Evolutionary conservation across 2,888 invertebrate genomes (phyloP), one percentile per base, ranked within the genome.

Genomic region (Cephonodes hylas): DNA sequence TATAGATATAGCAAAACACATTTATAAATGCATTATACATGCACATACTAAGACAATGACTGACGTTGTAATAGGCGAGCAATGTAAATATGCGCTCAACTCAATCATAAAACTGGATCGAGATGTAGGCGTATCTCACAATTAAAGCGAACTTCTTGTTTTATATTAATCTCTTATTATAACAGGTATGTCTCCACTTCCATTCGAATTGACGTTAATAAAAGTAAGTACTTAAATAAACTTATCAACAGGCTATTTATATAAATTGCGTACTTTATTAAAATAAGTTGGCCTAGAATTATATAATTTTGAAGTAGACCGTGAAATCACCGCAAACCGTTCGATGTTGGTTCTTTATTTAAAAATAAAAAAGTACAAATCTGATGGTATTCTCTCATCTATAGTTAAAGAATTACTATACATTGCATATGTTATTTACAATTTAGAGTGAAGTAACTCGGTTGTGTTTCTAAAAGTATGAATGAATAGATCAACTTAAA

Each of bases 41-140:
- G 38, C 42, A 58, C 58, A 23, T 23, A 42, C 22, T 23, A 20
- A 58, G 58, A 58, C 42, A 23, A 58, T 42, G 38, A 5, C 27
- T 38, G 22, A 42, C 58, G n/a, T 15, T 13, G 15, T 42, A 46
- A 45, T 53, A 42, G 38, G 38, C n/a, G 5, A 53, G 25, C 7
- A 56, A 60, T 53, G 25, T 46, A 46, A 38, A 31, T 46, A 42
- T 5, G 10, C 13, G 25, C 56, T 38, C 53, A 20, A 13, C 56
- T 57, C 27, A 25, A 46, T 58, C 58, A 58, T 25, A 46, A 61
- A 61, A 79, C 76, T 72, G 68, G 76, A 77, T 76, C 69, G 58
- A 70, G 74, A 73, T 67, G 76, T 75, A 70, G 75, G 76, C 72
- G 77, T 71, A 66, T 58, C 71, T 72, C 62, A 68, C 73, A 65